Base-by-base conservation (phyloP, 1,140 invertebrate genomes). In the Harpegnathos saltator region DNA sequence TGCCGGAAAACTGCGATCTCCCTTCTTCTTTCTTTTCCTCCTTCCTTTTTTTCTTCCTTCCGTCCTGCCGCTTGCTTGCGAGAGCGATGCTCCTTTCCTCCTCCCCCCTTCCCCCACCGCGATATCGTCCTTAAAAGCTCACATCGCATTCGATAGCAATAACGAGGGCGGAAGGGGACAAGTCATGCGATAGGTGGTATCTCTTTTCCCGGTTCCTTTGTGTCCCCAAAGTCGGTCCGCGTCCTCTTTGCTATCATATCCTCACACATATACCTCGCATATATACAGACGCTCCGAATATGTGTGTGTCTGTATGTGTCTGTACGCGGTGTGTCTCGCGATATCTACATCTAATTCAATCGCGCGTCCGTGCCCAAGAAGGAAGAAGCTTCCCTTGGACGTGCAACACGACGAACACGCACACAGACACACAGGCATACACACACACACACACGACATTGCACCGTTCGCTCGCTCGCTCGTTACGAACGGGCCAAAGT, bases 401-500 rank as follows among this genome's bases (percentile, higher is more conserved):
- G 48, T 82, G 59, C 59, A 62, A 1, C 1, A 22, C 38, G 82
- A 48, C n/a, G n/a, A n/a, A n/a, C n/a, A n/a, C n/a, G n/a, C n/a
- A n/a, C n/a, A n/a, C n/a, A n/a, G n/a, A n/a, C n/a, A n/a, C n/a
- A n/a, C n/a, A n/a, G n/a, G n/a, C n/a, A n/a, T n/a, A n/a, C n/a
- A n/a, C n/a, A n/a, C n/a, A n/a, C n/a, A n/a, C n/a, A n/a, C n/a
- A n/a, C n/a, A 33, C 65, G 24, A 48, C 73, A 81, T 44, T 44
- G 38, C 38, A 44, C 38, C 72, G 78, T 73, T 83, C 66, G 72
- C 54, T 5, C 24, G 24, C 14, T n/a, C 52, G 56, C 29, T 84
- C 74, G 44, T 84, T 65, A 26, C 54, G n/a, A 14, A 54, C 85
- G 24, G 77, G 26, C 73, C 24, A 56, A 61, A 88, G 85, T 87